These are phyloP conservation scores for Micromussa lordhowensis DNA, from an alignment of 92 coral and sea anemone genomes.

Conservation along the genomic window DNA sequence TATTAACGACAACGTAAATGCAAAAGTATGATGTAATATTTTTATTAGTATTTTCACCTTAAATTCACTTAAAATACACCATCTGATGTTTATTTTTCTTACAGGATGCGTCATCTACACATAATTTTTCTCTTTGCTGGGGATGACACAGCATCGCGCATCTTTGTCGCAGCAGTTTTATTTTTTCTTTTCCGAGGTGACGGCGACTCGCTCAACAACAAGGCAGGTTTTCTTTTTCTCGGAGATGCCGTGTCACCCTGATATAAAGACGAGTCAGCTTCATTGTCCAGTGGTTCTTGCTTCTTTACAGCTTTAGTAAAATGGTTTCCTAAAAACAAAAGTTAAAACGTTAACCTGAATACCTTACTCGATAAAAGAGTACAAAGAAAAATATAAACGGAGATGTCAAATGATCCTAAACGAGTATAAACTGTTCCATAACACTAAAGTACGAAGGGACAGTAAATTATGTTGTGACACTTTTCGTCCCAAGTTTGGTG, in stretches of 20 bases:
- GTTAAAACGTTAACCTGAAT: background rate
- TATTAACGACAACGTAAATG: too few relatives aligned
- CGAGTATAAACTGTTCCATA: too few relatives aligned
- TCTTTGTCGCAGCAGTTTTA: background rate
- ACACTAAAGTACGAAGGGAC: background rate
- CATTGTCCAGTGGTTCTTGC: background rate
- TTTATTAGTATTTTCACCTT: too few relatives aligned
- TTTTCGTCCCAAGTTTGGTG: background rate
- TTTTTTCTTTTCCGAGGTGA: constrained; percentile 18
- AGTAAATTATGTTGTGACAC: background rate
- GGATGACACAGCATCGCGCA: background rate
- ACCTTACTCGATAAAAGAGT: too few relatives aligned
- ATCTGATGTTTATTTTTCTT: background rate
- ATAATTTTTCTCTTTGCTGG: constrained; percentile 3
- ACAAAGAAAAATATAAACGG: too few relatives aligned
- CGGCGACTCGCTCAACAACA: background rate
- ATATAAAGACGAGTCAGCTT: background rate
- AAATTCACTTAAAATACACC: too few relatives aligned
- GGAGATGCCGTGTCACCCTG: constrained; percentile 7
- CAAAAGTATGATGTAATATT: too few relatives aligned
- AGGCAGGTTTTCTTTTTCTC: constrained; percentile 7
- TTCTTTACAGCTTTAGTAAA: constrained; percentile 21
- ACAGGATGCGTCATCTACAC: background rate
- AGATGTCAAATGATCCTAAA: too few relatives aligned
- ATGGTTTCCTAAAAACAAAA: constrained; percentile 15